A percentile compares a stretch with the other conserved stretches of the same genome.
These are phyloP conservation scores for Penaeus vannamei DNA, from an alignment of 1,140 invertebrate species.

Conservation along the genomic window DNA sequence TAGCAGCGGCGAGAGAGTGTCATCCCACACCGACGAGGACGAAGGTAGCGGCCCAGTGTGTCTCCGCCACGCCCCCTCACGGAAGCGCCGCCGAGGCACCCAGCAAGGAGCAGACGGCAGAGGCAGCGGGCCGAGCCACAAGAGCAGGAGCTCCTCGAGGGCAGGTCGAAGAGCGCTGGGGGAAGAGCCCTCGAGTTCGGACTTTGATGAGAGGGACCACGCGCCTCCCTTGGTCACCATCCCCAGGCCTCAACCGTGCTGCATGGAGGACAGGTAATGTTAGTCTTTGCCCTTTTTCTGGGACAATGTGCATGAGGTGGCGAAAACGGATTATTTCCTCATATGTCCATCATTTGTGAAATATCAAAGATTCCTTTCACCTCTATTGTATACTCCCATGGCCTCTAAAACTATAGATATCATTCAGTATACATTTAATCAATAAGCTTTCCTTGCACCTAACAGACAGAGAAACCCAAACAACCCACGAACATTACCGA, in stretches of 20 bases:
- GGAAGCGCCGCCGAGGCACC: constrained; percentile 45
- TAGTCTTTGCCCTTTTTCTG: not conserved
- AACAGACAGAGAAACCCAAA: constrained; percentile 5
- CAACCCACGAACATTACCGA: constrained; percentile 26
- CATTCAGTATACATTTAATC: not conserved
- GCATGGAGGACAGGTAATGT: constrained; percentile 41
- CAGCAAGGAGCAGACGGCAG: not conserved
- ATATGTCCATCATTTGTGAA: not conserved
- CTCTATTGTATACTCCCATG: not conserved
- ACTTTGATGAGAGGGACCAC: constrained; percentile 57
- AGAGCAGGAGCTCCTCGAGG: constrained; percentile 35
- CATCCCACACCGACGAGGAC: constrained; percentile 49
- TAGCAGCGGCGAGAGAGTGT: constrained; percentile 33
- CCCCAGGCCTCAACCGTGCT: constrained; percentile 46
- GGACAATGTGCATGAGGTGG: no score
- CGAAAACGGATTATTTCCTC: not conserved
- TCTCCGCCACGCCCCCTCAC: constrained; percentile 26
- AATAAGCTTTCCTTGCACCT: not conserved
- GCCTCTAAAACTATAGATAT: not conserved
- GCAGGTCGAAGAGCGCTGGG: not conserved
- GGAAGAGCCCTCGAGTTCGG: constrained; percentile 47
- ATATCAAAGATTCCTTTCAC: not conserved
- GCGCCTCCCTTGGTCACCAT: constrained; percentile 43
- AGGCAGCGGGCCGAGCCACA: constrained; percentile 3
- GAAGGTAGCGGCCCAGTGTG: constrained; percentile 10